A percentile compares a stretch with the other conserved stretches of the same genome.
phyloP scores from a whole-genome alignment of 2,888 invertebrate genomes.

The Drosophila pegasa region DNA sequence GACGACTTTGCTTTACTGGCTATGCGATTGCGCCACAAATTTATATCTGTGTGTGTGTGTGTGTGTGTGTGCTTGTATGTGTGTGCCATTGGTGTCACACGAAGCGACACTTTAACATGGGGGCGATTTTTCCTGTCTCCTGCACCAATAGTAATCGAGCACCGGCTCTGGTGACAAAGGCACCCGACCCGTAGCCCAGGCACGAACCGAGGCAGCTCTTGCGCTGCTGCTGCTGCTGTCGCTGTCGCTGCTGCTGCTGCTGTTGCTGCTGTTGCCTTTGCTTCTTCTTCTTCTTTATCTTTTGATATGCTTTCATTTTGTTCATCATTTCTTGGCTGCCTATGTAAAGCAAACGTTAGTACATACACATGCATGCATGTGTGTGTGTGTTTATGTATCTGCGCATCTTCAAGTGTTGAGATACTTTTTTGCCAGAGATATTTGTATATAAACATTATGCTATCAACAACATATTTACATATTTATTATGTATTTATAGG shows the following conservation, averaged over 20 bases:
- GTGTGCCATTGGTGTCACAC: constrained; percentile 64
- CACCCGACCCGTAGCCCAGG: constrained; percentile 45
- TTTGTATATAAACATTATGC: constrained; percentile 32
- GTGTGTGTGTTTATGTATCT: not conserved
- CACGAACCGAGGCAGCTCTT: constrained; percentile 28
- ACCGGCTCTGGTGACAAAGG: constrained; percentile 75
- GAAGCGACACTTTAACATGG: constrained; percentile 80
- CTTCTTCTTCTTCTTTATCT: constrained; percentile 17
- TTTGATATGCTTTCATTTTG: constrained; percentile 46
- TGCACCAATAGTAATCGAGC: constrained; percentile 81
- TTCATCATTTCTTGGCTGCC: constrained; percentile 15
- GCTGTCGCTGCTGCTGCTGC: constrained; percentile 7
- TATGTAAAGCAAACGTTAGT: constrained; percentile 32
- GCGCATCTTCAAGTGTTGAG: constrained; percentile 4
- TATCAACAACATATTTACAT: constrained; percentile 9
- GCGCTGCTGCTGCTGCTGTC: constrained; percentile 6
- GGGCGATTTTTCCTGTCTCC: constrained; percentile 77
- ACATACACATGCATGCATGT: constrained; percentile 2
- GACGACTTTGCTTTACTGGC: constrained; percentile 51
- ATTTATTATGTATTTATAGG: not conserved
- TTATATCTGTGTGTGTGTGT: constrained; percentile 33
- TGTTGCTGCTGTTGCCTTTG: constrained; percentile 16
- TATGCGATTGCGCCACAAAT: constrained; percentile 60
- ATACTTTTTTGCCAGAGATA: constrained; percentile 1
- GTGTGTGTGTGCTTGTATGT: constrained; percentile 41